These are phyloP conservation scores for Eustalomyia histrio DNA, from an alignment of 2,888 invertebrate genomes.

Conservation along the genomic window DNA sequence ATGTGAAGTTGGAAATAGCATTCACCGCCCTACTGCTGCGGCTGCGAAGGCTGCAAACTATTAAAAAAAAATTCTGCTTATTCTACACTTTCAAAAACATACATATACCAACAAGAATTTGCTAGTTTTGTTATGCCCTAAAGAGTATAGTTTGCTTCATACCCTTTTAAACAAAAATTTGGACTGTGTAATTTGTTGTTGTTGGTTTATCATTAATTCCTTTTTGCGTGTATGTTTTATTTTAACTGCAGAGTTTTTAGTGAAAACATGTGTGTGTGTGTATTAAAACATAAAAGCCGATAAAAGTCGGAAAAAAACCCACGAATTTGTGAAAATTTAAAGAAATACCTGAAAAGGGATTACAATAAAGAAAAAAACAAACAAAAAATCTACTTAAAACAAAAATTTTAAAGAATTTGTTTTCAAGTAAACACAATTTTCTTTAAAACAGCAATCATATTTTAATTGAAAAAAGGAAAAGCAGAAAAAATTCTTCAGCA, in stretches of 20 bases:
- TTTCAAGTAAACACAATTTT: not conserved
- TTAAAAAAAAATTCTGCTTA: slow-evolving; percentile 30
- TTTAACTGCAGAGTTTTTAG: slow-evolving; percentile 25
- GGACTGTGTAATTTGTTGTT: slow-evolving; percentile 15
- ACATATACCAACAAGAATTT: slow-evolving; percentile 43
- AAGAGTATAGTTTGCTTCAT: slow-evolving; percentile 20
- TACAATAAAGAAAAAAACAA: slow-evolving; percentile 4
- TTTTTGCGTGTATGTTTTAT: slow-evolving; percentile 55
- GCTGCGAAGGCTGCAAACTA: slow-evolving; percentile 31
- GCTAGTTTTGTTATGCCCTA: not conserved
- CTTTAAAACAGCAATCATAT: not conserved
- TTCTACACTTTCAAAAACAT: slow-evolving; percentile 22
- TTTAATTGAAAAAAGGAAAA: not conserved
- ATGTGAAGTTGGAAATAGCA: slow-evolving; percentile 49
- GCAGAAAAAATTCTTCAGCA: not conserved
- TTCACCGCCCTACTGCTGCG: slow-evolving; percentile 55
- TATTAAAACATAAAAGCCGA: slow-evolving; percentile 39
- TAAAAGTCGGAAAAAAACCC: slow-evolving; percentile 41
- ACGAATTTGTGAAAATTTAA: slow-evolving; percentile 27
- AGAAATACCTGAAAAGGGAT: slow-evolving; percentile 5
- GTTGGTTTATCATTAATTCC: slow-evolving; percentile 25
- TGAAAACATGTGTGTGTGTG: not conserved
- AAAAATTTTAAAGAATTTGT: not conserved
- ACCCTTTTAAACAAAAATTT: slow-evolving; percentile 21
- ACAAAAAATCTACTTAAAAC: slow-evolving; percentile 7